These are phyloP conservation scores for Plagiodera versicolora DNA, from an alignment of 2,888 invertebrate genomes.

Conservation along the genomic window DNA sequence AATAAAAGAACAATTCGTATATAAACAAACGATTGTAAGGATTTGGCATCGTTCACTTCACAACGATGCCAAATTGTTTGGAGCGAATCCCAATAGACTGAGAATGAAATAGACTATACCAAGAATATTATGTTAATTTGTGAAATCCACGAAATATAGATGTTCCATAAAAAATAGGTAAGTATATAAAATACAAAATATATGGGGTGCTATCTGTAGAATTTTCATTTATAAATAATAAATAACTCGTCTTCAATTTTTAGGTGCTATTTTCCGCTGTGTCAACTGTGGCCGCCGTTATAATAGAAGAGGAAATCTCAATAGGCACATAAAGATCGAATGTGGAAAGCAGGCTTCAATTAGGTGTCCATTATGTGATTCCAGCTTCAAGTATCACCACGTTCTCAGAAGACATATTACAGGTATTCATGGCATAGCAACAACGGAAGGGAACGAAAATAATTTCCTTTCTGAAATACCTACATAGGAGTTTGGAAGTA, in stretches of 20 bases:
- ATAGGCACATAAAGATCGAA: conserved; percentile 47
- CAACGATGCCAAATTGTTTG: too few species aligned
- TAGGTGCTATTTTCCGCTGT: background rate
- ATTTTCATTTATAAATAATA: background rate
- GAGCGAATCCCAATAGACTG: too few species aligned
- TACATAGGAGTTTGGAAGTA: too few species aligned
- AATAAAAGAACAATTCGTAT: too few species aligned
- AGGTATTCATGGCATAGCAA: conserved; percentile 20
- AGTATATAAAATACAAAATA: too few species aligned
- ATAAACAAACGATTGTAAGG: too few species aligned
- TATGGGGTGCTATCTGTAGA: too few species aligned
- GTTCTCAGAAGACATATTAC: conserved; percentile 22
- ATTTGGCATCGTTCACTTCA: too few species aligned
- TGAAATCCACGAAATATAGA: too few species aligned
- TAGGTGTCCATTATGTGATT: conserved; percentile 49
- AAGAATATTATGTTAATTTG: too few species aligned
- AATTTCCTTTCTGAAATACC: background rate
- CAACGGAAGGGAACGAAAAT: background rate
- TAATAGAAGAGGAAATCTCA: background rate
- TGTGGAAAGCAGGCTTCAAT: conserved; percentile 59
- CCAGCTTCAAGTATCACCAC: conserved; percentile 25
- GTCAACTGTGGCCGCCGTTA: background rate
- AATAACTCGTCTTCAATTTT: background rate
- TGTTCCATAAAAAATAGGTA: too few species aligned
- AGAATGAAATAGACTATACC: too few species aligned